A percentile compares a stretch with the other conserved stretches of the same genome.
phyloP scores from a whole-genome alignment of 2,797 vertebrate genomes.

The Setipinna tenuifilis region DNA sequence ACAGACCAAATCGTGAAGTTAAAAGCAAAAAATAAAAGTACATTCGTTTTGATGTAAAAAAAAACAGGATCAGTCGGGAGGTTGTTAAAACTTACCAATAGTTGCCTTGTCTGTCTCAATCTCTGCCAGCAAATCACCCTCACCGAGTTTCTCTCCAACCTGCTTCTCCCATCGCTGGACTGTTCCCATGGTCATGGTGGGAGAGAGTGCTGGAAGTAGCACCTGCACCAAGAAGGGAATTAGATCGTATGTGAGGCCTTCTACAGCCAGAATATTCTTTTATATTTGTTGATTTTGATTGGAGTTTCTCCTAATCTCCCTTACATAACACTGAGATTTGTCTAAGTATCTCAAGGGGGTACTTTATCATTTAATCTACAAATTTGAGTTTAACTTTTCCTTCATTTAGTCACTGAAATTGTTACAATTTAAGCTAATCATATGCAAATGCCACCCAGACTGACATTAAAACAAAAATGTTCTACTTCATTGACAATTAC shows the following conservation, averaged over 20 bases:
- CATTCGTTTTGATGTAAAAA: too few relatives aligned
- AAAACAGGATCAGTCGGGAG: neutral
- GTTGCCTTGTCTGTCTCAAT: slow-evolving; percentile 98
- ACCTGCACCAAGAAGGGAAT: slow-evolving; percentile 70
- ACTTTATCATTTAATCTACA: neutral
- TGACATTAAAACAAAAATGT: neutral
- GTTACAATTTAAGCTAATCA: neutral
- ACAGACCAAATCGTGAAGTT: too few relatives aligned
- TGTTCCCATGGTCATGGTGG: slow-evolving; percentile 98
- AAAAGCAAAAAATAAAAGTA: too few relatives aligned
- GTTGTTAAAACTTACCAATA: slow-evolving; percentile 45
- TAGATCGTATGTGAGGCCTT: neutral
- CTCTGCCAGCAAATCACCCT: slow-evolving; percentile 96
- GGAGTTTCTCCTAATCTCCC: too few relatives aligned
- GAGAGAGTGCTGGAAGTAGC: slow-evolving; percentile 92
- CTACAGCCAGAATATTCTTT: too few relatives aligned
- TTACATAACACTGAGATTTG: too few relatives aligned
- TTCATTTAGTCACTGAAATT: neutral
- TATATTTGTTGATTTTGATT: too few relatives aligned
- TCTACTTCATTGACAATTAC: neutral
- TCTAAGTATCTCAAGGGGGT: neutral
- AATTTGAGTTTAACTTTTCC: neutral
- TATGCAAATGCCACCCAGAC: too few relatives aligned
- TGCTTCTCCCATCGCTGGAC: slow-evolving; percentile 99
- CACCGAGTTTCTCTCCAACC: slow-evolving; percentile 92